Evolutionary conservation across 1,140 invertebrate genomes (phyloP), one percentile per base, ranked within the genome.

Genomic region (Cheumatopsyche charites): DNA sequence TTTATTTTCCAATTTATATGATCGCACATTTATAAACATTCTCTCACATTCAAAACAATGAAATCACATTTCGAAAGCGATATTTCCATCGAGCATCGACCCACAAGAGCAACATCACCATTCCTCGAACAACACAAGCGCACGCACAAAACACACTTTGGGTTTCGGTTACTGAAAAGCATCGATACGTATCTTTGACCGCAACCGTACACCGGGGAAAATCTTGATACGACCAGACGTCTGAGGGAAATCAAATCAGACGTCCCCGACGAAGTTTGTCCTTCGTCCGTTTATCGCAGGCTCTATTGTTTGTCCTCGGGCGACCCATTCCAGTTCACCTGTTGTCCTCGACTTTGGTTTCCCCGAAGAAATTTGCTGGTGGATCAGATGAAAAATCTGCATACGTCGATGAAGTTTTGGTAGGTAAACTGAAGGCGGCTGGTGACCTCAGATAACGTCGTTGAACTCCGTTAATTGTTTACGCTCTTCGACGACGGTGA

Each of bases 271-370:
- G 55, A 58, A 58, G 55, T 58, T 58, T 58, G 55, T 19, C 43
- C 55, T 58, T 58, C 55, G 55, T 58, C 23, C 23, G 21, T 58
- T 36, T 58, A 58, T 58, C 55, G 23, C 21, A 21, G 55, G 17
- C 23, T 58, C 55, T 36, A 58, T 58, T 58, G 55, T 58, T 58
- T 58, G 21, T 58, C 21, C 55, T 21, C 49, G 15, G n/a, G n/a
- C n/a, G 29, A 36, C 29, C 29, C 29, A 36, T 36, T 9, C 29
- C 43, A 47, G 21, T 25, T 58, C 55, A 58, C 55, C 23, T 58
- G 55, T 58, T 52, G 49, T 52, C 49, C 55, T 25, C 55, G 21
- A 23, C 11, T n/a, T n/a, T n/a, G n/a, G n/a, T 11, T 12, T 11
- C 23, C 21, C 55, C 9, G 0, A 13, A 36, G 29, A 58, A 58